phyloP scores from a whole-genome alignment of 1,140 invertebrate species.

The Zaprionus vittiger region DNA sequence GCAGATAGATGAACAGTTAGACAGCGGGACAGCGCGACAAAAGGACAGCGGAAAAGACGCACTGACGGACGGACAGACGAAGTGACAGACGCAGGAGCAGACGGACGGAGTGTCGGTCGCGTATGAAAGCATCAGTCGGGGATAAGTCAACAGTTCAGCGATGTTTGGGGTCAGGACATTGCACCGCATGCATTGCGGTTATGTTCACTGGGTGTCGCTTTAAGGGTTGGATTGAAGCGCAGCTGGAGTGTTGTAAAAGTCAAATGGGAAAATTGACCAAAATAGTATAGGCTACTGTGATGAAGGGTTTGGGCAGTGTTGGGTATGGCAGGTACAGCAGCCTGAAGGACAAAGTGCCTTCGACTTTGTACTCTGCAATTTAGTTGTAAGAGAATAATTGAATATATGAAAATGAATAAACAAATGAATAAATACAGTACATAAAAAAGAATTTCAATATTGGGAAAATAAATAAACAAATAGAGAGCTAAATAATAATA shows the following conservation, averaged over 20 bases:
- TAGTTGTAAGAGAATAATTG: background rate
- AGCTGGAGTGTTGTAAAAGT: conserved; percentile 44
- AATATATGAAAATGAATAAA: background rate
- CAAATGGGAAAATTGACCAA: background rate
- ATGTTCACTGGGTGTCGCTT: background rate
- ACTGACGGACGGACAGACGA: background rate
- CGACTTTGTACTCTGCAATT: too few species aligned
- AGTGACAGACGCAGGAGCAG: background rate
- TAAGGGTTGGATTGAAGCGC: conserved; percentile 15
- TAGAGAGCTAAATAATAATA: too few species aligned
- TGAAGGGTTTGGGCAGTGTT: background rate
- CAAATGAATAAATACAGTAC: background rate
- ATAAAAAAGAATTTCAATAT: background rate
- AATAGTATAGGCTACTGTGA: background rate
- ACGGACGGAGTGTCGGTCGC: conserved; percentile 14
- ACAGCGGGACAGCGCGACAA: conserved; percentile 5
- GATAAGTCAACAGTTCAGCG: conserved; percentile 72
- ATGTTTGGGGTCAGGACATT: conserved; percentile 65
- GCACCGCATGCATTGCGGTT: conserved; percentile 52
- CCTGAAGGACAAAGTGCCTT: too few species aligned
- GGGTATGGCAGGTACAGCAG: background rate
- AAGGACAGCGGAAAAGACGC: background rate
- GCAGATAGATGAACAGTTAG: conserved; percentile 24
- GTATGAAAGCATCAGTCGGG: conserved; percentile 22
- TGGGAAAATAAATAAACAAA: background rate